Conservation (phyloP, 2,113 vertebrate species). For the Origma solitaria region DNA sequence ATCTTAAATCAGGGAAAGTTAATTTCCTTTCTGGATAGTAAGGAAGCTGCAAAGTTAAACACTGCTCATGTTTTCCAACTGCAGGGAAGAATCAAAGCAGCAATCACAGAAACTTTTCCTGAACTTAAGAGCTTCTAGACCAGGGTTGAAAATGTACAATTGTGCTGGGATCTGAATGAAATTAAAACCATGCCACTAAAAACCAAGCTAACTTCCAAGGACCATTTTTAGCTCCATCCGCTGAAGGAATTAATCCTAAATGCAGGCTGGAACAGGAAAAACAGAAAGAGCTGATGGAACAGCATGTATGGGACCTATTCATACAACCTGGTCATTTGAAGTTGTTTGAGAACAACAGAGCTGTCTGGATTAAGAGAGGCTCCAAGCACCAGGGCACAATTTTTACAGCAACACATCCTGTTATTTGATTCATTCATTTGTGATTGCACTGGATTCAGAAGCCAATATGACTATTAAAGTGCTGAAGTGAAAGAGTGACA, state of each 20-base stretch:
- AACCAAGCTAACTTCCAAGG: not conserved
- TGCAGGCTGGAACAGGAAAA: not conserved
- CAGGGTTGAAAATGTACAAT: not conserved
- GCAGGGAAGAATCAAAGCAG: conserved; percentile 25
- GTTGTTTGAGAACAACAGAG: not conserved
- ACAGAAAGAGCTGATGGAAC: not conserved
- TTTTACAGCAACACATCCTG: not conserved
- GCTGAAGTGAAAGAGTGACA: not conserved
- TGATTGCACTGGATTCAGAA: not conserved
- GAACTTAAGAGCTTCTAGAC: not conserved
- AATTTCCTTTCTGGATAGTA: conserved; percentile 58
- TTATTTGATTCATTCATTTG: not conserved
- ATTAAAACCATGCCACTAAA: not conserved
- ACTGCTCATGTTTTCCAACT: conserved; percentile 41
- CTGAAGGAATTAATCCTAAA: conserved; percentile 14
- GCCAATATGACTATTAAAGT: not conserved
- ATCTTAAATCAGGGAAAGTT: conserved; percentile 62
- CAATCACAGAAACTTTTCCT: conserved; percentile 7
- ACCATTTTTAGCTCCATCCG: not conserved
- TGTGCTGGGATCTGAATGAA: not conserved
- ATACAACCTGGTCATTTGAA: not conserved
- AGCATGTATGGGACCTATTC: not conserved
- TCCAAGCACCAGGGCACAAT: not conserved
- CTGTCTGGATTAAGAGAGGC: not conserved
- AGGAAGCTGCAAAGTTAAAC: conserved; percentile 39